Evolutionary conservation across 2,797 vertebrate species (phyloP).

Genomic region (Semaprochilodus insignis): DNA sequence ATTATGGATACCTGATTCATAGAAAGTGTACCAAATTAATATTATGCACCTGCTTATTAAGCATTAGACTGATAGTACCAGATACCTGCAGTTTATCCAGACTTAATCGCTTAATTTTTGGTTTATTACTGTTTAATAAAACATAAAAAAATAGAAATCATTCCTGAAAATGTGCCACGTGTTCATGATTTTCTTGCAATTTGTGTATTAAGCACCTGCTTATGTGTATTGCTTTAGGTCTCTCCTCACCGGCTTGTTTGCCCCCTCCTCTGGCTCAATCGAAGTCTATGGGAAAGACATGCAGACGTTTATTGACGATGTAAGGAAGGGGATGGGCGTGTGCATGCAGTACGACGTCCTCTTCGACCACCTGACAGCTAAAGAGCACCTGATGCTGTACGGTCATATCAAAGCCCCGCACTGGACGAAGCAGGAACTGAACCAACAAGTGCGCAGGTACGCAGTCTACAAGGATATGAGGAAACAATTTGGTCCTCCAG

Average conservation of each 20-base stretch:
- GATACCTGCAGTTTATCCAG: neutral
- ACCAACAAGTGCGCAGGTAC: slow-evolving; percentile 88
- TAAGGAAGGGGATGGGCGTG: slow-evolving; percentile 90
- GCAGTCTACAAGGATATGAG: slow-evolving; percentile 29
- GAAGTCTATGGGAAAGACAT: slow-evolving; percentile 92
- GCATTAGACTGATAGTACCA: neutral
- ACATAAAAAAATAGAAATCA: too few relatives aligned
- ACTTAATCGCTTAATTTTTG: neutral
- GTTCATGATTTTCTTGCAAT: neutral
- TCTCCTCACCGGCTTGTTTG: slow-evolving; percentile 92
- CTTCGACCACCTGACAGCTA: slow-evolving; percentile 91
- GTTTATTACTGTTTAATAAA: neutral
- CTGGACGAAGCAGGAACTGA: slow-evolving; percentile 84
- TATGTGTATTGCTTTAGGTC: slow-evolving; percentile 81
- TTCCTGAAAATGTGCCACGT: too few relatives aligned
- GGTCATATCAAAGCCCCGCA: slow-evolving; percentile 94
- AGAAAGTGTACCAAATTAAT: too few relatives aligned
- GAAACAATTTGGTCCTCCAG: too few relatives aligned
- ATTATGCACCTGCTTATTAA: neutral
- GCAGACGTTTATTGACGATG: slow-evolving; percentile 78
- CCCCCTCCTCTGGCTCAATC: slow-evolving; percentile 87
- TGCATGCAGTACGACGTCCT: slow-evolving; percentile 98
- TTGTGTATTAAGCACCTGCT: slow-evolving; percentile 60
- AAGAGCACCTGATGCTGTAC: slow-evolving; percentile 93
- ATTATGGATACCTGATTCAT: too few relatives aligned